Evolutionary conservation across 2,888 invertebrate genomes (phyloP), one percentile per base, ranked within the genome.

Genomic region (Andrena bicolor): DNA sequence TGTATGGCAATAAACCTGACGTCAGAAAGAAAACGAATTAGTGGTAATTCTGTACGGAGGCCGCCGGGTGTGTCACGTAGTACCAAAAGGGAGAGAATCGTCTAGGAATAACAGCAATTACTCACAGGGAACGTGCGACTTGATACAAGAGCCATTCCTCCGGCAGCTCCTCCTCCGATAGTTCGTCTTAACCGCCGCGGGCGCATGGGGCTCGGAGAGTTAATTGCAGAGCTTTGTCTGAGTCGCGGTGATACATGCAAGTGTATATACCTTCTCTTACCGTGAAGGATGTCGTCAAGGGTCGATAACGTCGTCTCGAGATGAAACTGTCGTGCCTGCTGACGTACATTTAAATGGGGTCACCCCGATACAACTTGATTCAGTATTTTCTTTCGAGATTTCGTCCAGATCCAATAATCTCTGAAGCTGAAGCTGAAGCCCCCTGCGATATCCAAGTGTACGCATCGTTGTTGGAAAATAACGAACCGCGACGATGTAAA

Each of bases 211-310:
- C 75, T 83, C 74, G 80, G 80, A 80, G 86, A 87, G 86, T 91
- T 91, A 90, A 91, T 91, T 90, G 88, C 90, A 80, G 82, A 86
- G 89, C 89, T 91, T 91, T 90, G 90, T 90, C 89, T 83, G 87
- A 88, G 89, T 88, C 87, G 80, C 80, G 83, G 88, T 89, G 88
- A 91, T 90, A 89, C 89, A 91, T 91, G 88, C 88, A 87, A 84
- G 86, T 87, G 87, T 85, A 41, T 41, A 41, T 41, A 83, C 83
- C 86, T 83, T 76, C 83, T 72, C 82, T 80, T 69, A 63, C 83
- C 84, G 74, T 85, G 81, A 82, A 80, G 85, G 85, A 86, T 84
- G 83, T 86, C 85, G 78, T 76, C 77, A 53, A 76, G 82, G 88
- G 87, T 88, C 88, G 88, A 88, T 88, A 88, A 86, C 80, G 86